Evolutionary conservation across 2,797 vertebrate genomes (phyloP), one percentile per base, ranked within the genome.

Genomic region (Cirrhinus mrigala): DNA sequence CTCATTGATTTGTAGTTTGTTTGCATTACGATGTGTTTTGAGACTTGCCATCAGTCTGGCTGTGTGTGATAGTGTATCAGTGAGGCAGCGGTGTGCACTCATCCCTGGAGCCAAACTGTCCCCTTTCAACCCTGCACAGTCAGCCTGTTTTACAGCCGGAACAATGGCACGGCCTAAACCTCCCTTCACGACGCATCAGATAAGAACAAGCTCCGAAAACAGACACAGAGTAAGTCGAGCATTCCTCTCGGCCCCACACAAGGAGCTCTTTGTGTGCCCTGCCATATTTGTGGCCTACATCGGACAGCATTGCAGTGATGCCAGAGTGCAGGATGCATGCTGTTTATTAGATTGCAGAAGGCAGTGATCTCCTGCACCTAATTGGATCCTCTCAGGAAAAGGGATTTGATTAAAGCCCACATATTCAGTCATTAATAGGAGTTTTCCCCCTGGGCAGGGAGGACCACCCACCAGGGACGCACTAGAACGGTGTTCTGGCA

Each of bases 121-220:
- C 54, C 79, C 75, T 83, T 87, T 74, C 37, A 20, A 70, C 66
- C 16, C 24, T 54, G 56, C 79, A 82, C 80, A 89, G 86, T 89
- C 87, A 92, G 79, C 68, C 83, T 85, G 86, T 90, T 92, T 91
- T 81, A 91, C 91, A 79, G 89, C 70, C 37, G 60, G 75, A 80
- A 89, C 78, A 84, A 88, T 89, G 75, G 58, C 69, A 81, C 20
- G 46, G 64, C 37, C 73, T 52, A 84, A 88, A 86, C 91, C 90
- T 92, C 85, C 84, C 75, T 64, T 62, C 74, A 79, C 86, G 87
- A 90, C 89, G 87, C 89, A 92, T 94, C 93, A 92, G 94, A 95
- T 94, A 92, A 92, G 90, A 90, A 88, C 85, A 87, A 90, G 88
- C 90, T 88, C 87, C 62, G 89, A 89, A 88, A 93, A 90, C 89